A percentile compares a stretch with the other conserved stretches of the same genome.
phyloP scores from a whole-genome alignment of 2,797 vertebrate species.

The Agapornis canus region DNA sequence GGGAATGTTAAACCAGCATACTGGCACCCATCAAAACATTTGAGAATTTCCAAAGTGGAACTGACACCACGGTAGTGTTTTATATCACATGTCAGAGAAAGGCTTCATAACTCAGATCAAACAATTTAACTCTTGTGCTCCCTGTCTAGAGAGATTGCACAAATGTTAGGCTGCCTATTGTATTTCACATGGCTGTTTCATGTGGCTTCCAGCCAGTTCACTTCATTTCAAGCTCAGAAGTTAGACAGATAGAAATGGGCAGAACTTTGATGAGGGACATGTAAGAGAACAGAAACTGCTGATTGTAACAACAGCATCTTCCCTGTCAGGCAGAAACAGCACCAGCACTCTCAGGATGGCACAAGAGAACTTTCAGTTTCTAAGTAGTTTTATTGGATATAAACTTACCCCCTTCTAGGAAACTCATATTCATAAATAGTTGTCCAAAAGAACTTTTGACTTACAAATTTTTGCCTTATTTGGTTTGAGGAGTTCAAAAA shows the following conservation, averaged over 20 bases:
- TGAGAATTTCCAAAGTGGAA: conserved; percentile 77
- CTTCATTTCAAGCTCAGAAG: conserved; percentile 12
- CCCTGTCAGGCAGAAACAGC: background rate
- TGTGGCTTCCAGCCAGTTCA: conserved; percentile 12
- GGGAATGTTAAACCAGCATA: conserved; percentile 75
- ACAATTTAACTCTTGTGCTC: conserved; percentile 71
- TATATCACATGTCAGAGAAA: conserved; percentile 74
- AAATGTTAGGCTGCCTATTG: background rate
- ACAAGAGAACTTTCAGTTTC: background rate
- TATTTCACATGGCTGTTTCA: background rate
- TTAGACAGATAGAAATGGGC: background rate
- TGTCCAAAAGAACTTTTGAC: background rate
- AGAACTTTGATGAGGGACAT: background rate
- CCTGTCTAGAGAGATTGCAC: background rate
- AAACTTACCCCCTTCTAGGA: background rate
- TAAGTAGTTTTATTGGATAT: background rate
- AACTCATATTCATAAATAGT: background rate
- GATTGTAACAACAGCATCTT: background rate
- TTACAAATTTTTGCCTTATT: background rate
- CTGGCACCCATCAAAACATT: conserved; percentile 82
- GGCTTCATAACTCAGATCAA: conserved; percentile 48
- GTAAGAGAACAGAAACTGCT: background rate
- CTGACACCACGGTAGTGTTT: conserved; percentile 76
- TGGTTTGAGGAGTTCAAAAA: background rate
- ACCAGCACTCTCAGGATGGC: background rate